Base-by-base conservation (phyloP, 2,888 invertebrate species). In the Luperina testacea region DNA sequence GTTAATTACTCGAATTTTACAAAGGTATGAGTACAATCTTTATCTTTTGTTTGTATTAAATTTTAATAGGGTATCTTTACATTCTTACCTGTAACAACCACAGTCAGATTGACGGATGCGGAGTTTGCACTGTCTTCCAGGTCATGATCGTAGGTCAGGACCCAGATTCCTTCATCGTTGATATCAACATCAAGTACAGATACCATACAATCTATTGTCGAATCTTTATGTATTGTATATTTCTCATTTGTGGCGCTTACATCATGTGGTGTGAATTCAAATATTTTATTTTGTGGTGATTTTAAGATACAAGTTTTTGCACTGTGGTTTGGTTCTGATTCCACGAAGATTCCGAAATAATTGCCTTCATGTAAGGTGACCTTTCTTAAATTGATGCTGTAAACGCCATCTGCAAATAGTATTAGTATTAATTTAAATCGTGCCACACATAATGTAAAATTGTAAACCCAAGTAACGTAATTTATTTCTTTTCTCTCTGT, bases 81-180 rank as follows among this genome's bases (percentile, higher is more conserved):
- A 57, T 69, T 53, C 75, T 85, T 83, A 86, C 86, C 81, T 77
- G 6, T 0, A 63, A 5, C 17, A 65, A 48, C 20, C 7, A 85
- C 77, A 64, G 8, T 79, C 2, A 86, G 1, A 15, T 61, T 17
- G n/a, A 72, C 48, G 9, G 20, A 5, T 53, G 32, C 42, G n/a
- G 24, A 9, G 24, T 6, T 32, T 20, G 72, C 80, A 8, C 0
- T 15, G 4, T n/a, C 59, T 42, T 57, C 3, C 17, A 38, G 38
- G 11, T 61, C 64, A 65, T 61, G 38, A n/a, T 70, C 64, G 13
- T 76, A 82, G n/a, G 75, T 76, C 38, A 87, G 27, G 11, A 17
- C 20, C 86, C 86, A 86, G 2, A 48, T 2, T 65, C 86, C 86
- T 51, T 72, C 78, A 75, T 86, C 87, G 1, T 73, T 61, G 63